Conservation (phyloP, 2,113 vertebrate genomes). For the Cyprinodon brontotheroides region DNA sequence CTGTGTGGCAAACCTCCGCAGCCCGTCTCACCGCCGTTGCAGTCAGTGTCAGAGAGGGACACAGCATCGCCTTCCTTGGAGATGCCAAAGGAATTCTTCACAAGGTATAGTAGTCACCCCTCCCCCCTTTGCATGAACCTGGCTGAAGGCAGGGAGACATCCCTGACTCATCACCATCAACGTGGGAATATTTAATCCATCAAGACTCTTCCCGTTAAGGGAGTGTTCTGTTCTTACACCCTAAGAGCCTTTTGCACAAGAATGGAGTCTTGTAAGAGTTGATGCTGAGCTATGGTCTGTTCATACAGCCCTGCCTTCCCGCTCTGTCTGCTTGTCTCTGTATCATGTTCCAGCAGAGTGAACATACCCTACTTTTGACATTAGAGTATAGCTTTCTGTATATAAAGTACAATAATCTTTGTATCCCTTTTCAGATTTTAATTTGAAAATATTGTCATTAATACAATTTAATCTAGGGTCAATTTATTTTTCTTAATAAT, state of each 20-base stretch:
- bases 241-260: no score
- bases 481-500: no score
- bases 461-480: neutral
- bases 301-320: conserved; percentile 7
- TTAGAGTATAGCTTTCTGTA: conserved; percentile 10
- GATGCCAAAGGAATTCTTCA: conserved; percentile 90
- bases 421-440: neutral
- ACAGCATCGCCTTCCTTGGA: conserved; percentile 92
- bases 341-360: conserved; percentile 21
- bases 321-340: conserved; percentile 5
- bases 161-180: conserved; percentile 5
- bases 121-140: neutral
- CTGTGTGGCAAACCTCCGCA: conserved; percentile 79
- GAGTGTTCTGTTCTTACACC: conserved; percentile 18
- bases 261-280: neutral
- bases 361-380: conserved; percentile 27
- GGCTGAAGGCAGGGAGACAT: conserved; percentile 12
- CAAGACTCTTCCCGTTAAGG: neutral
- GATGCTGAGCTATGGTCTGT: conserved; percentile 19
- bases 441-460: neutral
- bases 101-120: conserved; percentile 80
- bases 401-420: neutral
- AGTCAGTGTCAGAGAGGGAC: conserved; percentile 85
- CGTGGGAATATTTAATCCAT: conserved; percentile 6
- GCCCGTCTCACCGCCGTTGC: conserved; percentile 90